Conservation (phyloP, 2,113 vertebrate genomes). For the Hepsetus odoe region DNA sequence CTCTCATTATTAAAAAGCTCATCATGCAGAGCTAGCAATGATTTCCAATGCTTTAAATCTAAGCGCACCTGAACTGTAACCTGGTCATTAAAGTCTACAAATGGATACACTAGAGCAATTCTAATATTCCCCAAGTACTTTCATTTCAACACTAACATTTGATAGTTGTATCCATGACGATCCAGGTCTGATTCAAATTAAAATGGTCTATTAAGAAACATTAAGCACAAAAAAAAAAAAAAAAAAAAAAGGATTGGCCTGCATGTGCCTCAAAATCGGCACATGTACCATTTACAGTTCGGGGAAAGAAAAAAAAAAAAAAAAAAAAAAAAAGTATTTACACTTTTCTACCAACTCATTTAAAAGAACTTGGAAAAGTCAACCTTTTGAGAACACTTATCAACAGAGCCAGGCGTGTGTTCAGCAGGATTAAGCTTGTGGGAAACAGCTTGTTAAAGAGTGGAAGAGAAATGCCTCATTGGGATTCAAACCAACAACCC, state of each 20-base stretch:
- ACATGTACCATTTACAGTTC: not conserved
- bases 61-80: too few relatives aligned
- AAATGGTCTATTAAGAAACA: not conserved
- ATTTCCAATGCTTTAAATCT: too few relatives aligned
- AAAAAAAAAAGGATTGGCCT: not conserved
- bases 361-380: not conserved
- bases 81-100: too few relatives aligned
- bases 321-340: not conserved
- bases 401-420: not conserved
- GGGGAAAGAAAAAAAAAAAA: too few relatives aligned
- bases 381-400: conserved; percentile 12
- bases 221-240: not conserved
- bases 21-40: too few relatives aligned
- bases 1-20: too few relatives aligned
- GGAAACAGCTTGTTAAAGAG: not conserved
- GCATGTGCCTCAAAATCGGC: not conserved
- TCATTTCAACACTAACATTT: not conserved
- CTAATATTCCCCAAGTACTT: not conserved
- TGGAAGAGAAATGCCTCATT: conserved; percentile 7
- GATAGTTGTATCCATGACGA: not conserved
- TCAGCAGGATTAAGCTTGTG: conserved; percentile 2
- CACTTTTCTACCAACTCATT: not conserved
- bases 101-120: not conserved
- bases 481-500: conserved; percentile 16
- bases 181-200: not conserved